Base-by-base conservation (phyloP, 2,113 vertebrate genomes). In the Mobula hypostoma region DNA sequence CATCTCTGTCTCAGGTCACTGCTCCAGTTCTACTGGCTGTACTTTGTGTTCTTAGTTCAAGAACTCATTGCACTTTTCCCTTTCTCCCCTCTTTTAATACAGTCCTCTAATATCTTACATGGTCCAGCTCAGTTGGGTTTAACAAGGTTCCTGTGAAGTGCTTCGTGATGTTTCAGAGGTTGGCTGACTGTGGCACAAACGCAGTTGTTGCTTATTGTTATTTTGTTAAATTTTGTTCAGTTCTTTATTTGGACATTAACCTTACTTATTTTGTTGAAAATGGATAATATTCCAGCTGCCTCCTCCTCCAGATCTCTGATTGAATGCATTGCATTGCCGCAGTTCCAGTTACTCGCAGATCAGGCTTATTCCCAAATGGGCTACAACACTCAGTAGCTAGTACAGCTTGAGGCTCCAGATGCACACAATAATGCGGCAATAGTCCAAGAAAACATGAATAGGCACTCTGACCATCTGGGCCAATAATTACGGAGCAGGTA, bases 401-500 rank as follows among this genome's bases (percentile, higher is more conserved):
- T 92, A 66, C 90, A 91, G n/a, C 24, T 36, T 94, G 61, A 27
- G 76, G 87, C 58, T 92, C 72, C 72, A 90, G 83, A 48, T 70
- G 94, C 94, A 94, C 74, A 70, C 83, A 94, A 91, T 78, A 79
- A 27, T 70, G 61, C 77, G 77, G 91, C 76, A 90, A 19, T 56
- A 66, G n/a, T 92, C 56, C n/a, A 91, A 92, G 91, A 94, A 94
- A 78, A 94, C 74, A 40, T 88, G 29, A 77, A 94, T 78, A 61
- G 40, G 56, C 82, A 56, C 40, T 40, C 58, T 77, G 94, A 72
- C 82, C 83, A 76, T 61, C 58, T 76, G 66, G 58, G 56, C 79
- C 68, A 94, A 83, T 94, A 85, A 94, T 94, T 94, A 94, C 11
- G 72, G n/a, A 87, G n/a, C 80, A 94, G 82, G 94, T 94, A 83